phyloP scores from a whole-genome alignment of 64 coral and sea anemone genomes.

The Orbicella faveolata region DNA sequence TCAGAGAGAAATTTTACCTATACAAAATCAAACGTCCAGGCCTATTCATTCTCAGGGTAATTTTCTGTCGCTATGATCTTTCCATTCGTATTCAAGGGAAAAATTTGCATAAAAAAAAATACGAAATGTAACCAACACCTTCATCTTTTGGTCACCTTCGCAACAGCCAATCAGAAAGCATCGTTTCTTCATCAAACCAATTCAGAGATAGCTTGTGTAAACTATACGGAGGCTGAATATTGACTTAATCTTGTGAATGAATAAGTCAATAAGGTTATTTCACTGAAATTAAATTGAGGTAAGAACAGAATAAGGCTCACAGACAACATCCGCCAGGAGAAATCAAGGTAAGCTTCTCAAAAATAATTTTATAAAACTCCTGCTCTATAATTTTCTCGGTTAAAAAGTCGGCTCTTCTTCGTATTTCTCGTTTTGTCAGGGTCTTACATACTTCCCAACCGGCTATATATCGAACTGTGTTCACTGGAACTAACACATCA shows the following conservation, averaged over 20 bases:
- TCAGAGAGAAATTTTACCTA: no score
- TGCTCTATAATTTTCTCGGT: neutral
- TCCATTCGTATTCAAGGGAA: neutral
- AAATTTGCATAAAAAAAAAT: conserved; percentile 1
- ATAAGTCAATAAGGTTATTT: conserved; percentile 9
- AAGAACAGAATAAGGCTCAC: neutral
- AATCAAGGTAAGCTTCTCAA: neutral
- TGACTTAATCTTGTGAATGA: neutral
- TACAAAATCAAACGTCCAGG: no score
- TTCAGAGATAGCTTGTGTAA: conserved; percentile 3
- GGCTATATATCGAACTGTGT: no score
- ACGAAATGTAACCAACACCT: neutral
- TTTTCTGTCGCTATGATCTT: no score
- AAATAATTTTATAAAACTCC: neutral
- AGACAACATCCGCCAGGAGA: neutral
- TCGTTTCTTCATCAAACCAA: neutral
- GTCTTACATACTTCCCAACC: no score
- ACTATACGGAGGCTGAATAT: neutral
- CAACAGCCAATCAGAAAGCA: neutral
- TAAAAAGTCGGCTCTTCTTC: neutral
- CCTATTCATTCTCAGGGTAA: no score
- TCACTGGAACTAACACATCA: no score
- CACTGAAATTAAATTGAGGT: neutral
- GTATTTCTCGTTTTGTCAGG: neutral
- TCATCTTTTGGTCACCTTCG: neutral